Percentiles rank a stretch among this genome's conserved stretches.
These are phyloP conservation scores for Bagarius yarrelli DNA, from an alignment of 2,113 vertebrate species.

Conservation along the genomic window DNA sequence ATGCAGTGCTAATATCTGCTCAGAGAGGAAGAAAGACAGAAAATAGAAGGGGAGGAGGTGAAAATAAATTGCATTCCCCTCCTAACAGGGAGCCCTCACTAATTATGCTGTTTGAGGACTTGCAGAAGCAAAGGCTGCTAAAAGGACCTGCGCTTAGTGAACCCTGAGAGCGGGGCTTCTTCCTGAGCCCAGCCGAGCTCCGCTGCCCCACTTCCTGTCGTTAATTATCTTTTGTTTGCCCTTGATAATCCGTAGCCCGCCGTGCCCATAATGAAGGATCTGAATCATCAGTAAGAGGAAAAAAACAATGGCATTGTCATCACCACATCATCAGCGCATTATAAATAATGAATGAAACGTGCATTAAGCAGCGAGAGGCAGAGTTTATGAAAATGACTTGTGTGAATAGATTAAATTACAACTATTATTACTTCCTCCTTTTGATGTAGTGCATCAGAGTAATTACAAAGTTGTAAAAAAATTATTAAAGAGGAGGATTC, in stretches of 20 bases:
- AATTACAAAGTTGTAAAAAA: conserved; percentile 89
- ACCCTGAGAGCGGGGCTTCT: conserved; percentile 63
- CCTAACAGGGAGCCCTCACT: conserved; percentile 58
- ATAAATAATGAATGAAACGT: conserved; percentile 98
- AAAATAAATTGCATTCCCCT: conserved; percentile 56
- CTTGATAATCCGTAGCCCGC: conserved; percentile 90
- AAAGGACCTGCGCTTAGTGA: conserved; percentile 74
- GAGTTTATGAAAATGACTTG: conserved; percentile 95
- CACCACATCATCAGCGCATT: conserved; percentile 92
- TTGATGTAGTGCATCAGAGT: conserved; percentile 95
- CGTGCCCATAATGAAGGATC: conserved; percentile 90
- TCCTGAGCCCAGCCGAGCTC: conserved; percentile 61
- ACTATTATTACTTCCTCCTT: conserved; percentile 95
- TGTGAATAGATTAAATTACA: conserved; percentile 98
- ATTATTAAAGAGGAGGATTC: conserved; percentile 62
- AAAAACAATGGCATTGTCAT: conserved; percentile 95
- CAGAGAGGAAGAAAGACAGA: conserved; percentile 32
- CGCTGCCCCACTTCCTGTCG: conserved; percentile 73
- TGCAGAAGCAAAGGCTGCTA: conserved; percentile 62
- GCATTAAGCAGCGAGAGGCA: conserved; percentile 85
- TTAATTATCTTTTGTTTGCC: conserved; percentile 99
- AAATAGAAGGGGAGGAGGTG: conserved; percentile 42
- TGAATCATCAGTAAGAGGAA: conserved; percentile 86
- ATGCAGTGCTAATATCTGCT: conserved; percentile 49
- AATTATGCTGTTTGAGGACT: conserved; percentile 74